These are phyloP conservation scores for Hemichromis elongatus DNA, from an alignment of 2,113 vertebrate species.

Conservation along the genomic window DNA sequence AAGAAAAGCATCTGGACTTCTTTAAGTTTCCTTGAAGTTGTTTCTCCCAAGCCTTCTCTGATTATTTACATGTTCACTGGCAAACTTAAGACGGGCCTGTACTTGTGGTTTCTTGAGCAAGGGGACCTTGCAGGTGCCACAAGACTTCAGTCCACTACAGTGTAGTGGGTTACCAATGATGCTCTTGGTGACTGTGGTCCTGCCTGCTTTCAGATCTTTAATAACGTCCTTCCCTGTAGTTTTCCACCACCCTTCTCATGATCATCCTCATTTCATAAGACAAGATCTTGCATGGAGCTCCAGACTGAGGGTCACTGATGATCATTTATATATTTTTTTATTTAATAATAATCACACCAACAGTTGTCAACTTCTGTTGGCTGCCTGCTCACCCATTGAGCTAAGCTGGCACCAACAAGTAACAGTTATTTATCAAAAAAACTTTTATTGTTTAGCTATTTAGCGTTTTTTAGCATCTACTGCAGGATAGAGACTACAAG, in stretches of 20 bases:
- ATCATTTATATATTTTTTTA: neutral
- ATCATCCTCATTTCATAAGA: neutral
- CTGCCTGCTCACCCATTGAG: neutral
- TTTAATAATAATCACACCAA: neutral
- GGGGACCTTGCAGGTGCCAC: neutral
- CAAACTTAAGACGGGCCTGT: neutral
- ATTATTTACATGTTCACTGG: neutral
- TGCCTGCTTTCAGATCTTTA: neutral
- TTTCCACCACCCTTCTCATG: neutral
- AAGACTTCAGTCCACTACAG: neutral
- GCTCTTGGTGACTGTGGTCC: neutral
- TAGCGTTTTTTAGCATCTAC: neutral
- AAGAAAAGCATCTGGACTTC: too few relatives aligned
- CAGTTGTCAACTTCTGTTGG: neutral
- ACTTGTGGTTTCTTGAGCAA: neutral
- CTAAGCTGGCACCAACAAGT: too few relatives aligned
- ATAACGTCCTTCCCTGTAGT: neutral
- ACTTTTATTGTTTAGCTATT: neutral
- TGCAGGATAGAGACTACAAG: neutral
- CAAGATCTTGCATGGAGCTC: neutral
- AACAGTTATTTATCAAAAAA: neutral
- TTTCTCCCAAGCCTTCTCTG: neutral
- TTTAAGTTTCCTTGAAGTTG: too few relatives aligned
- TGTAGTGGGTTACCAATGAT: accelerated
- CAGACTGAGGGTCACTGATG: neutral